phyloP scores from a whole-genome alignment of 1,140 invertebrate genomes.

The Eupeodes corollae region DNA sequence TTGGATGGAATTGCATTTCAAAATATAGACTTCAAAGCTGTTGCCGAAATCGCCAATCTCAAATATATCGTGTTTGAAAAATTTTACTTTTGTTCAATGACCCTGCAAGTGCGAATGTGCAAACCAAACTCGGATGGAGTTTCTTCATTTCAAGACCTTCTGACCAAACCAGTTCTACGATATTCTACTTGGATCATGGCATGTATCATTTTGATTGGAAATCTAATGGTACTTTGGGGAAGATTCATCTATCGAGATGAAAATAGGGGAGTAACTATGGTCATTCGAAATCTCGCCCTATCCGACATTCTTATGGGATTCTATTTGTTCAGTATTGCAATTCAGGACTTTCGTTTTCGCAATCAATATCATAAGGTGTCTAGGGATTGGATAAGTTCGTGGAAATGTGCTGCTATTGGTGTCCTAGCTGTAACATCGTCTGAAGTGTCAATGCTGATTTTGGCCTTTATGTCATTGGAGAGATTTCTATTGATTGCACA shows the following conservation, averaged over 20 bases:
- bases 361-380: slow-evolving; percentile 52
- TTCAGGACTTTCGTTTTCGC: slow-evolving; percentile 52
- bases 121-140: slow-evolving; percentile 56
- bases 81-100: slow-evolving; percentile 59
- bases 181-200: slow-evolving; percentile 63
- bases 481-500: slow-evolving; percentile 58
- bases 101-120: slow-evolving; percentile 49
- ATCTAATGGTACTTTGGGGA: slow-evolving; percentile 55
- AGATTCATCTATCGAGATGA: slow-evolving; percentile 50
- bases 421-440: slow-evolving; percentile 56
- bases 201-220: slow-evolving; percentile 51
- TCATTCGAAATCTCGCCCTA: slow-evolving; percentile 63
- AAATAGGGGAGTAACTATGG: slow-evolving; percentile 47
- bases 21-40: slow-evolving; percentile 42
- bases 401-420: slow-evolving; percentile 51
- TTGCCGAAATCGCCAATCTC: slow-evolving; percentile 41
- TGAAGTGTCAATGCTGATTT: slow-evolving; percentile 62
- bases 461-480: slow-evolving; percentile 67
- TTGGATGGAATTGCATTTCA: slow-evolving; percentile 46
- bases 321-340: slow-evolving; percentile 59
- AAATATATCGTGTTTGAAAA: slow-evolving; percentile 54
- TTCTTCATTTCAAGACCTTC: slow-evolving; percentile 54
- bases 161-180: slow-evolving; percentile 51
- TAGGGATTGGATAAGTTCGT: slow-evolving; percentile 56
- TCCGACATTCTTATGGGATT: slow-evolving; percentile 71